Percentiles rank a stretch among this genome's conserved stretches.
Conservation (phyloP, 2,113 vertebrate genomes). For the Tyrannus savana region DNA sequence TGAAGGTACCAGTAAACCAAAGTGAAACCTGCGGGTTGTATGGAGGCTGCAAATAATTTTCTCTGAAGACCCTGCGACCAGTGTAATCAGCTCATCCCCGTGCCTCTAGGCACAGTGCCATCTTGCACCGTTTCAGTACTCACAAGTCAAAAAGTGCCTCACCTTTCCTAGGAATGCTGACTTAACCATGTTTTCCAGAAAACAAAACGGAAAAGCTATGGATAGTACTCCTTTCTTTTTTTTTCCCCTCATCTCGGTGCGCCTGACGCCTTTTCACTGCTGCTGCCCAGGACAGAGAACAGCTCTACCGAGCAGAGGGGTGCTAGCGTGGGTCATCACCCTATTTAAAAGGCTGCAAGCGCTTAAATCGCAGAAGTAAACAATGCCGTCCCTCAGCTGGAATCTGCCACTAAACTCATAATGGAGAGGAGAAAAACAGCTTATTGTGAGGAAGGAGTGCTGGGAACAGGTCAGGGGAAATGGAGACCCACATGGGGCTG, state of each 20-base stretch:
- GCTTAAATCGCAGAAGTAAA: neutral
- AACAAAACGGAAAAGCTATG: neutral
- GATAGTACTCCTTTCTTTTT: neutral
- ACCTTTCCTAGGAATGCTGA: neutral
- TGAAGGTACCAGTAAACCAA: neutral
- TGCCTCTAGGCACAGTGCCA: fast-evolving
- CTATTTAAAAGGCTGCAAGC: fast-evolving
- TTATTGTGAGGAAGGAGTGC: neutral
- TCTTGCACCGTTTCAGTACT: neutral
- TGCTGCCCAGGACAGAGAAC: neutral
- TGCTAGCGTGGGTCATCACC: neutral
- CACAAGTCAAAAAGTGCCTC: neutral
- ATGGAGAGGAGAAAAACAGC: neutral
- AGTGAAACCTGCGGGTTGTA: too few relatives aligned
- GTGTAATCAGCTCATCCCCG: neutral
- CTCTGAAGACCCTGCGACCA: neutral
- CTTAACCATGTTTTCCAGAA: neutral
- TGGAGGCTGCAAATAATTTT: fast-evolving
- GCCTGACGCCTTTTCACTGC: neutral
- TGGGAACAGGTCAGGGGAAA: neutral
- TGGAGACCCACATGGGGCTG: fast-evolving
- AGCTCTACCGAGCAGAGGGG: neutral
- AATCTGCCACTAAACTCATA: neutral
- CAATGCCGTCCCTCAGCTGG: neutral
- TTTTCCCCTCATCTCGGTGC: neutral